These are phyloP conservation scores for Episyrphus balteatus DNA, from an alignment of 1,140 invertebrate species.

Conservation along the genomic window DNA sequence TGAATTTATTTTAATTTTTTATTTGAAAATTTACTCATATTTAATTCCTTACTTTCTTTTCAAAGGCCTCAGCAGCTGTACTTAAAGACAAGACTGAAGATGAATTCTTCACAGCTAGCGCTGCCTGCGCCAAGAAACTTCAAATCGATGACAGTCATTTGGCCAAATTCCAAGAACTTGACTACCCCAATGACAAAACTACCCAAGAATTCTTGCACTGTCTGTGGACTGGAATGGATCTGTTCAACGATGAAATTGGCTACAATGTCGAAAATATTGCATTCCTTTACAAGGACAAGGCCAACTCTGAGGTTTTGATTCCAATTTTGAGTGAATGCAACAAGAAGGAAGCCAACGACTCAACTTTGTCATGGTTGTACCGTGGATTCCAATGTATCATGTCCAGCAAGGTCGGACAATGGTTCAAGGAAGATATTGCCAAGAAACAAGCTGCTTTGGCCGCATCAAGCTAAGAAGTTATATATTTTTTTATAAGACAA, in stretches of 20 bases:
- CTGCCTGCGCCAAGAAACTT: conserved; percentile 3
- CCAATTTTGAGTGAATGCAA: conserved; percentile 8
- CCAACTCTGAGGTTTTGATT: conserved; percentile 5
- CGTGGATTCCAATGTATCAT: conserved; percentile 6
- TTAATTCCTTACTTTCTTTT: no score
- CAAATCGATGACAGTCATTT: not conserved
- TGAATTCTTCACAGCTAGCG: conserved; percentile 4
- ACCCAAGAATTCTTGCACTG: conserved; percentile 7
- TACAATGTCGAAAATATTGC: conserved; percentile 6
- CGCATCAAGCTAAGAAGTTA: no score
- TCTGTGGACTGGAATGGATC: not conserved
- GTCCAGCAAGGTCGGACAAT: conserved; percentile 5
- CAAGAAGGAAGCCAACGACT: conserved; percentile 1
- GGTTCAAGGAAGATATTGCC: conserved; percentile 2
- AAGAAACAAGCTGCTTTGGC: no score
- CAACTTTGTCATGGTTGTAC: conserved; percentile 4
- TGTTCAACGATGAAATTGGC: conserved; percentile 6
- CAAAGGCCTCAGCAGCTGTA: no score
- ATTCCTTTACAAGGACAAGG: conserved; percentile 5
- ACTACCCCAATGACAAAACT: conserved; percentile 6
- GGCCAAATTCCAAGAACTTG: conserved; percentile 1
- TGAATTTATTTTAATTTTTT: no score
- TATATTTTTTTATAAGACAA: no score
- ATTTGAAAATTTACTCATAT: no score
- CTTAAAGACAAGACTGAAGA: not conserved